Conservation (phyloP, 2,888 invertebrate species). For the Polylopha cassiicola region DNA sequence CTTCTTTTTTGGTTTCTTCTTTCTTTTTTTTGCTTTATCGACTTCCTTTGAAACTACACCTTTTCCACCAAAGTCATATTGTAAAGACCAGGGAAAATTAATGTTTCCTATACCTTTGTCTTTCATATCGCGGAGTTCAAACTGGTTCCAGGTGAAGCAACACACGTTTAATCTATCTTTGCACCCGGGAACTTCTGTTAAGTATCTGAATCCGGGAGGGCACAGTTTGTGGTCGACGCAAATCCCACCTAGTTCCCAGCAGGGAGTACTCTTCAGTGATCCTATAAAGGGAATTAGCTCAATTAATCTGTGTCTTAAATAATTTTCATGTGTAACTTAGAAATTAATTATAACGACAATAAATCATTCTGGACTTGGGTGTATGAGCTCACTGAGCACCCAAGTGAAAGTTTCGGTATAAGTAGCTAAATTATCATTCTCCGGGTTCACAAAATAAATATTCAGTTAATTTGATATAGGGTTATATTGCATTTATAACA, state of each 20-base stretch:
- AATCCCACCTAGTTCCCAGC: constrained; percentile 59
- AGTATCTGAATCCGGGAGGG: constrained; percentile 36
- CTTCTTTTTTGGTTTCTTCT: constrained; percentile 2
- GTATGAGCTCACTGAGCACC: too few relatives aligned
- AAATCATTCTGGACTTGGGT: too few relatives aligned
- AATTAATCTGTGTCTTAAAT: too few relatives aligned
- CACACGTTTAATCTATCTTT: constrained; percentile 53
- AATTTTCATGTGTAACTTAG: too few relatives aligned
- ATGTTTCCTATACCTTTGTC: constrained; percentile 40
- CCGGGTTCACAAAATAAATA: too few relatives aligned
- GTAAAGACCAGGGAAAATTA: constrained; percentile 46
- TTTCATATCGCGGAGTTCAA: constrained; percentile 40
- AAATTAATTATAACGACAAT: too few relatives aligned
- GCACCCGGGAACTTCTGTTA: constrained; percentile 56
- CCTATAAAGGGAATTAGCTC: constrained; percentile 35
- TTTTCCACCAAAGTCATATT: constrained; percentile 44
- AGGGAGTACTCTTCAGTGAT: constrained; percentile 52
- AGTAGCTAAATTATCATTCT: too few relatives aligned
- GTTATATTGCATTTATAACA: too few relatives aligned
- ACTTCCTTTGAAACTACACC: constrained; percentile 36
- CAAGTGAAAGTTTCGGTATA: too few relatives aligned
- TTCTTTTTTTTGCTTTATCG: constrained; percentile 22
- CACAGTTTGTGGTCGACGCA: constrained; percentile 55
- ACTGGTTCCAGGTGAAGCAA: constrained; percentile 61
- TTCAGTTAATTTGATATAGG: too few relatives aligned